Evolutionary conservation across 1,140 invertebrate species (phyloP).

Genomic region (Wiebesia pumilae): DNA sequence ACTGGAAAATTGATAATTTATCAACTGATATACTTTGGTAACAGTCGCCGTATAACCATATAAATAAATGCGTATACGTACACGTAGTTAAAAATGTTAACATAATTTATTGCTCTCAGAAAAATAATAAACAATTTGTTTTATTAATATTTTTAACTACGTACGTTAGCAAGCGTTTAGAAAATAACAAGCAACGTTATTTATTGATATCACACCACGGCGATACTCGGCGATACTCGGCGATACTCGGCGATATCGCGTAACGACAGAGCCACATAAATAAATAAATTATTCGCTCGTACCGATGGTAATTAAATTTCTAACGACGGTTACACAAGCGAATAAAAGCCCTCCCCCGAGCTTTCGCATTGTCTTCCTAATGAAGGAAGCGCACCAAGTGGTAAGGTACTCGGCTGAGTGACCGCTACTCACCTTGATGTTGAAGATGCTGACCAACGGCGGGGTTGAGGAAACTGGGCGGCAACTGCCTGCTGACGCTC

Average conservation of each 20-base stretch:
- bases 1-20: not conserved
- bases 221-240: not conserved
- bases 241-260: not conserved
- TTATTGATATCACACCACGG: not conserved
- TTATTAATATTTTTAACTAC: not conserved
- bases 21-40: not conserved
- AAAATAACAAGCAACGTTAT: not conserved
- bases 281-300: not conserved
- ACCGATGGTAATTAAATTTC: too few relatives aligned
- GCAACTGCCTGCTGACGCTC: constrained; percentile 72
- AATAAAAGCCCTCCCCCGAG: not conserved
- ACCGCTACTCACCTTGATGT: constrained; percentile 19
- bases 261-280: not conserved
- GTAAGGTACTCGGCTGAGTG: too few relatives aligned
- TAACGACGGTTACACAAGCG: not conserved
- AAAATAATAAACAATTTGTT: not conserved
- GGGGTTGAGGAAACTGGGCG: constrained; percentile 67
- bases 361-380: not conserved
- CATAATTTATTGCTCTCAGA: not conserved
- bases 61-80: not conserved
- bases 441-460: constrained; percentile 30
- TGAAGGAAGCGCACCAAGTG: not conserved
- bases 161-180: not conserved
- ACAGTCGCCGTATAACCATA: not conserved
- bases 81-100: not conserved